Conservation (phyloP, 2,888 invertebrate species). For the Sacculina carcini region DNA sequence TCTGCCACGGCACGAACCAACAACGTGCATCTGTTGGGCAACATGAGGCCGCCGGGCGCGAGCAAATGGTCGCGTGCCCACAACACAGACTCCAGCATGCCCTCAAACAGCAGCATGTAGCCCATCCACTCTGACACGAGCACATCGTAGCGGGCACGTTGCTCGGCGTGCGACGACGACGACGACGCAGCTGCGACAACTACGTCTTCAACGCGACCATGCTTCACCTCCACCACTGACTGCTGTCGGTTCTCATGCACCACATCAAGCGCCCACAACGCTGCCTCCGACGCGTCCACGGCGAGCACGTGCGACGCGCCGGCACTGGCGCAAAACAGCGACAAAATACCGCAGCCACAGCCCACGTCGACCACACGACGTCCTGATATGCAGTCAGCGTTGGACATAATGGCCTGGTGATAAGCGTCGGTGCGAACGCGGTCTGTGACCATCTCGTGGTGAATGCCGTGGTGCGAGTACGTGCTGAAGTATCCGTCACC, state of each 20-base stretch:
- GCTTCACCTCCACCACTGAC: constrained; percentile 43
- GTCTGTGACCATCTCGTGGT: constrained; percentile 80
- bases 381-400: constrained; percentile 22
- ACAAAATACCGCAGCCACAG: constrained; percentile 93
- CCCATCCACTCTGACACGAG: constrained; percentile 99
- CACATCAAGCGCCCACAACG: constrained; percentile 83
- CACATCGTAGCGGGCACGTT: constrained; percentile 32
- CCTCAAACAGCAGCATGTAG: constrained; percentile 82
- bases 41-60: constrained; percentile 46
- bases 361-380: constrained; percentile 90
- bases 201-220: constrained; percentile 68
- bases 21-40: constrained; percentile 62
- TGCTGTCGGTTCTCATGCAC: constrained; percentile 50
- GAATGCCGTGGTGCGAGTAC: constrained; percentile 72
- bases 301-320: constrained; percentile 87
- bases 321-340: constrained; percentile 98
- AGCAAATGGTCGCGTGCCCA: constrained; percentile 60
- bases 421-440: constrained; percentile 63
- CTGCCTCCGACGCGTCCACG: constrained; percentile 95
- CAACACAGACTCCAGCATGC: constrained; percentile 82
- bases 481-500: constrained; percentile 37
- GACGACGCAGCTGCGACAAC: too few species aligned
- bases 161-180: constrained; percentile 35
- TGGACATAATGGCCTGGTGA: constrained; percentile 16
- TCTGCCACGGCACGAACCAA: constrained; percentile 55